phyloP scores from a whole-genome alignment of 2,797 vertebrate genomes.

The Trachops cirrhosus region DNA sequence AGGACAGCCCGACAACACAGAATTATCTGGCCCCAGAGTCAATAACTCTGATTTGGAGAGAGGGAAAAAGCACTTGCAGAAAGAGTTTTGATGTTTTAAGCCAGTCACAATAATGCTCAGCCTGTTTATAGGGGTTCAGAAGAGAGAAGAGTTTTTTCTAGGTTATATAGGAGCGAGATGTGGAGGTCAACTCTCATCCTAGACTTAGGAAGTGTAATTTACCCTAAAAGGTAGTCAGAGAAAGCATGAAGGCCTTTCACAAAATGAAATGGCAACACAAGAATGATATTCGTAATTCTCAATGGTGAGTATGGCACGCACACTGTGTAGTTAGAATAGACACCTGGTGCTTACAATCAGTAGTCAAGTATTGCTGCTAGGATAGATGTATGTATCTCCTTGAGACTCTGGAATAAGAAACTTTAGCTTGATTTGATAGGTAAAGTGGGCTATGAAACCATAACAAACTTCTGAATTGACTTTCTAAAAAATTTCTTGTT shows the following conservation, averaged over 20 bases:
- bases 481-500: background rate
- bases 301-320: rapidly evolving
- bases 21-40: background rate
- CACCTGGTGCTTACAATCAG: rapidly evolving
- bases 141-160: background rate
- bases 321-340: background rate
- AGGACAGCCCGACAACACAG: background rate
- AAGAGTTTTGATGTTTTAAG: background rate
- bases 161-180: background rate
- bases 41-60: background rate
- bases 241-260: background rate
- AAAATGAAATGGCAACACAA: background rate
- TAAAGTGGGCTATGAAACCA: background rate
- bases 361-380: background rate
- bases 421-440: background rate
- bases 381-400: background rate
- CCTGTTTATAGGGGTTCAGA: background rate
- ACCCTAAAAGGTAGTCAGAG: background rate
- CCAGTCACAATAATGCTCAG: too few species aligned
- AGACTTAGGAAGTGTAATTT: background rate
- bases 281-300: background rate
- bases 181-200: background rate
- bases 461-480: background rate
- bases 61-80: rapidly evolving
- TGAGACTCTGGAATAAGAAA: background rate